Percentiles rank a stretch among this genome's conserved stretches.
Evolutionary conservation across 2,113 vertebrate species (phyloP).

Genomic region (Gopherus flavomarginatus): DNA sequence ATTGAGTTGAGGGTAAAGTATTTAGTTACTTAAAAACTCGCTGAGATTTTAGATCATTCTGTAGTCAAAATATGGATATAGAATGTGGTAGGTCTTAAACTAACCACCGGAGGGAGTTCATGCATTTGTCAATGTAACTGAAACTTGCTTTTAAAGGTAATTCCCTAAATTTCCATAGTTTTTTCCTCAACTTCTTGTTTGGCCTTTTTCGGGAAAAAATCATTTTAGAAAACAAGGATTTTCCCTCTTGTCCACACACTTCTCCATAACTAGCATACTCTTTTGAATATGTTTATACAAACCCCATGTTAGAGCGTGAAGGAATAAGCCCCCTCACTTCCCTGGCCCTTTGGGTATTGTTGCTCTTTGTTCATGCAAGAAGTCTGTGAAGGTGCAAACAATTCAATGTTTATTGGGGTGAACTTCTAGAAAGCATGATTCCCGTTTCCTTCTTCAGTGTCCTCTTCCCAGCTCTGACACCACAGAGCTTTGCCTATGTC

Average conservation of each 20-base stretch:
- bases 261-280: neutral
- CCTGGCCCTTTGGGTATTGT: too few relatives aligned
- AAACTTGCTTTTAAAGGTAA: neutral
- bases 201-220: neutral
- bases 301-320: too few relatives aligned
- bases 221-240: neutral
- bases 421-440: too few relatives aligned
- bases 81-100: neutral
- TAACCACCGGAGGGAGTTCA: neutral
- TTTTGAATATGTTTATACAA: neutral
- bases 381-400: too few relatives aligned
- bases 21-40: neutral
- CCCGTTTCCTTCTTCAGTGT: too few relatives aligned
- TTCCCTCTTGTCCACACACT: neutral
- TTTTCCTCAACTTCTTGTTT: neutral
- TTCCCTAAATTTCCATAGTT: neutral
- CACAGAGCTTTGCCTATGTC: too few relatives aligned
- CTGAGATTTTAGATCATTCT: neutral
- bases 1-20: neutral
- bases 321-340: too few relatives aligned
- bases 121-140: neutral
- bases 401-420: too few relatives aligned
- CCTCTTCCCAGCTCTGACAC: too few relatives aligned
- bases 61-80: neutral
- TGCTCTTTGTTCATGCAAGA: too few relatives aligned